phyloP scores from a whole-genome alignment of 2,888 invertebrate genomes.

The Teleiodes luculella region DNA sequence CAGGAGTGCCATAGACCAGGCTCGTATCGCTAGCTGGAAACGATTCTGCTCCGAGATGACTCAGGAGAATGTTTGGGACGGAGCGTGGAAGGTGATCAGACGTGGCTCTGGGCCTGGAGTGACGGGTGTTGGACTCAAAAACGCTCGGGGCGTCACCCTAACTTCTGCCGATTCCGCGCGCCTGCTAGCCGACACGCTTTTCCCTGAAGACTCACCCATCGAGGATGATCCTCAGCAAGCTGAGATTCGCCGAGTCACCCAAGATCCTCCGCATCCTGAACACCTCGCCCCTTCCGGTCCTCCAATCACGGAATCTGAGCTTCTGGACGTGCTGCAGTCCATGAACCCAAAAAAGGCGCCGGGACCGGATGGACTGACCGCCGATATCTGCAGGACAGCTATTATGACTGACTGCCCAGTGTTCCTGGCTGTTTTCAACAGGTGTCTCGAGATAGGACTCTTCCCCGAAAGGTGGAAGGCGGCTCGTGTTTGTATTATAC shows the following conservation, averaged over 20 bases:
- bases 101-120: not conserved
- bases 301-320: conserved; percentile 16
- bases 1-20: not conserved
- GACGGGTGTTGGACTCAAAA: too few relatives aligned
- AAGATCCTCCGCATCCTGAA: not conserved
- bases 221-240: too few relatives aligned
- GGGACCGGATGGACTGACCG: not conserved
- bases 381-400: not conserved
- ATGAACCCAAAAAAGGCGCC: not conserved
- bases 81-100: not conserved
- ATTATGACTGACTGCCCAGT: not conserved
- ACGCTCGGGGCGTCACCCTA: too few relatives aligned
- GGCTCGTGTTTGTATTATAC: conserved; percentile 16
- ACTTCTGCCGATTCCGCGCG: too few relatives aligned
- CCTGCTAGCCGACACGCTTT: too few relatives aligned
- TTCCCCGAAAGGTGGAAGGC: conserved; percentile 21
- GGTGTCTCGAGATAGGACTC: conserved; percentile 8
- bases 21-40: not conserved
- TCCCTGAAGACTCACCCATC: too few relatives aligned
- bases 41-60: not conserved
- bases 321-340: not conserved
- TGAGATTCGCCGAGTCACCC: not conserved
- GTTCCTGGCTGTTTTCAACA: conserved; percentile 9
- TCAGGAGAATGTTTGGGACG: not conserved
- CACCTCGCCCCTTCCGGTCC: conserved; percentile 20